These are phyloP conservation scores for Pipa parva DNA, from an alignment of 2,113 vertebrate species.

Conservation along the genomic window DNA sequence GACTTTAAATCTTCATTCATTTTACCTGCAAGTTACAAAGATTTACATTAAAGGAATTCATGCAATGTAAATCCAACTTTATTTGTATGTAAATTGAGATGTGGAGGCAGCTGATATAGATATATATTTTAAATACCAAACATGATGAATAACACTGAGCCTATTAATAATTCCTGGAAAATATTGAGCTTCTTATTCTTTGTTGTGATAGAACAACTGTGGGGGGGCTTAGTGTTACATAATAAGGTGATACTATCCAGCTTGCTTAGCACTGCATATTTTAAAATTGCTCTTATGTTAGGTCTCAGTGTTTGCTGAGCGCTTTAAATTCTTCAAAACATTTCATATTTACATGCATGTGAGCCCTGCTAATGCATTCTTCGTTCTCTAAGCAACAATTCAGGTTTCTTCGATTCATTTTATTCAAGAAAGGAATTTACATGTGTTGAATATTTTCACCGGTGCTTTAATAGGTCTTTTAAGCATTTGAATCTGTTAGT, in stretches of 20 bases:
- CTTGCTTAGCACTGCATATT: neutral
- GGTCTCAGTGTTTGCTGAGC: slow-evolving; percentile 8
- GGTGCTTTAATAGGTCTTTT: slow-evolving; percentile 5
- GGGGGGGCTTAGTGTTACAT: too few relatives aligned
- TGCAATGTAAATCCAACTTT: slow-evolving; percentile 13
- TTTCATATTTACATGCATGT: slow-evolving; percentile 25
- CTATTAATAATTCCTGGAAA: neutral
- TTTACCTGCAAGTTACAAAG: slow-evolving; percentile 7
- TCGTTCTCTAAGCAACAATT: slow-evolving; percentile 2
- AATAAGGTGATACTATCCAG: slow-evolving; percentile 17
- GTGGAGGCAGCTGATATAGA: slow-evolving; percentile 1
- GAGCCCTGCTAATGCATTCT: slow-evolving; percentile 19
- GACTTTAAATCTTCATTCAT: neutral
- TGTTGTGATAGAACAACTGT: neutral
- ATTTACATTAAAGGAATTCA: slow-evolving; percentile 10
- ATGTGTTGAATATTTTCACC: slow-evolving; percentile 21
- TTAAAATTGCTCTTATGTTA: slow-evolving; percentile 21
- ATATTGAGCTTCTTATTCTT: slow-evolving; percentile 5
- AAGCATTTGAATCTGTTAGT: slow-evolving; percentile 7
- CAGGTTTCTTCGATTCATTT: slow-evolving; percentile 6
- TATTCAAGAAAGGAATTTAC: slow-evolving; percentile 12
- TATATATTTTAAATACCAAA: slow-evolving; percentile 6
- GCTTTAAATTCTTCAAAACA: neutral
- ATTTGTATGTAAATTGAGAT: slow-evolving; percentile 30
- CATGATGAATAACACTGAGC: slow-evolving; percentile 13